Conservation (phyloP, 2,113 vertebrate species). For the Pleuronectes platessa region DNA sequence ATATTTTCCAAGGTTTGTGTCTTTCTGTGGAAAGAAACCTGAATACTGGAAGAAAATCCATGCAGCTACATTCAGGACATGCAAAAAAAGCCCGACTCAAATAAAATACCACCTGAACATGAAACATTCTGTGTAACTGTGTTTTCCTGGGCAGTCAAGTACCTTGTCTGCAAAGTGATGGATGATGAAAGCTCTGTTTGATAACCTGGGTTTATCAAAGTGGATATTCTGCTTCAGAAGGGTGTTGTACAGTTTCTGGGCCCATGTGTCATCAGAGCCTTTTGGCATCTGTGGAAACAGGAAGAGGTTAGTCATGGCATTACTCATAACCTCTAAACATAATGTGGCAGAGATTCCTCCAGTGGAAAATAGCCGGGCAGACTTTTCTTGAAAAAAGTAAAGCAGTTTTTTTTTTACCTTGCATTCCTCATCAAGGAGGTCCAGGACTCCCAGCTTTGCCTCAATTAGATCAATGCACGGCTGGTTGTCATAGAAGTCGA, state of each 20-base stretch:
- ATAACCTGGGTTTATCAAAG: conserved; percentile 95
- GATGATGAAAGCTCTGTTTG: conserved; percentile 96
- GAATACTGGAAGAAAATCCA: neutral
- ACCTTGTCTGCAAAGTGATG: conserved; percentile 98
- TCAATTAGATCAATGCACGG: conserved; percentile 98
- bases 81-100: too few relatives aligned
- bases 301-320: conserved; percentile 57
- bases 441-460: conserved; percentile 92
- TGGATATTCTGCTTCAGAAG: conserved; percentile 90
- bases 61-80: too few relatives aligned
- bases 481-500: conserved; percentile 98
- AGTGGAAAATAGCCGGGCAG: conserved; percentile 16
- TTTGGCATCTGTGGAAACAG: conserved; percentile 91
- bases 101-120: too few relatives aligned
- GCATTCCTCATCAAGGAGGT: conserved; percentile 97
- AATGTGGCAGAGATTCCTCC: conserved; percentile 2
- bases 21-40: neutral
- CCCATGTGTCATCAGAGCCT: conserved; percentile 95
- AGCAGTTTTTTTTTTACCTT: conserved; percentile 81
- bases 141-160: conserved; percentile 59
- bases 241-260: conserved; percentile 95
- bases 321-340: conserved; percentile 62
- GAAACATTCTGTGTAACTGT: neutral
- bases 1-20: neutral
- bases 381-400: neutral